Percentiles rank a stretch among this genome's conserved stretches.
These are phyloP conservation scores for Typhlomys cinereus DNA, from an alignment of 2,113 vertebrate species.

Conservation along the genomic window DNA sequence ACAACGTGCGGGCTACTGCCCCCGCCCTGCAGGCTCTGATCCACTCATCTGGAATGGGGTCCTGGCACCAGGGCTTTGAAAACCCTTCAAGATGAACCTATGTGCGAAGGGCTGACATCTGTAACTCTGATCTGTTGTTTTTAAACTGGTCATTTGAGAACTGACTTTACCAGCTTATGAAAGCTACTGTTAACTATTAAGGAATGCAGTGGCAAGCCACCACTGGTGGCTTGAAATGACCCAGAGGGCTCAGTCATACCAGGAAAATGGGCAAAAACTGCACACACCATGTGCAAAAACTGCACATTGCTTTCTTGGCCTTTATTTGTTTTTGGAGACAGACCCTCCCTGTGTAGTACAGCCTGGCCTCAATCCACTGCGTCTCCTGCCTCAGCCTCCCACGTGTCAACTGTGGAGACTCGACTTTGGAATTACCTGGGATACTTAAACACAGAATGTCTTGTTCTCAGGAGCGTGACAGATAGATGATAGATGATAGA, in stretches of 20 bases:
- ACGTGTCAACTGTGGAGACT: not conserved
- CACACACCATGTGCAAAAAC: too few relatives aligned
- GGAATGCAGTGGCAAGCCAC: not conserved
- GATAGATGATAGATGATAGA: too few relatives aligned
- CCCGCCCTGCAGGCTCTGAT: too few relatives aligned
- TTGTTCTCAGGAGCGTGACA: not conserved
- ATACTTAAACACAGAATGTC: too few relatives aligned
- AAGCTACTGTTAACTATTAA: not conserved
- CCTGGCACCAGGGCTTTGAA: not conserved
- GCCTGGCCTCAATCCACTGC: not conserved
- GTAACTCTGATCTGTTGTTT: not conserved
- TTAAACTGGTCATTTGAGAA: not conserved
- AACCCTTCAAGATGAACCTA: slow-evolving; percentile 1
- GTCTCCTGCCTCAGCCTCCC: not conserved
- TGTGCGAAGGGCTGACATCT: not conserved
- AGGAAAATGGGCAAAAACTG: not conserved
- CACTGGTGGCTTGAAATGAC: not conserved
- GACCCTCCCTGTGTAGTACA: too few relatives aligned
- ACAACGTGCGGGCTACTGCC: too few relatives aligned
- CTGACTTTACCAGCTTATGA: not conserved
- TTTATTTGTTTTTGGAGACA: not conserved
- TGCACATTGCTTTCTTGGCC: too few relatives aligned
- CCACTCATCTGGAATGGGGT: not conserved
- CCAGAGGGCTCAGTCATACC: not conserved
- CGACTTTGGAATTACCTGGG: not conserved